Percentiles rank a stretch among this genome's conserved stretches.
Evolutionary conservation across 2,888 invertebrate genomes (phyloP).

Genomic region (Agrotis ipsilon): DNA sequence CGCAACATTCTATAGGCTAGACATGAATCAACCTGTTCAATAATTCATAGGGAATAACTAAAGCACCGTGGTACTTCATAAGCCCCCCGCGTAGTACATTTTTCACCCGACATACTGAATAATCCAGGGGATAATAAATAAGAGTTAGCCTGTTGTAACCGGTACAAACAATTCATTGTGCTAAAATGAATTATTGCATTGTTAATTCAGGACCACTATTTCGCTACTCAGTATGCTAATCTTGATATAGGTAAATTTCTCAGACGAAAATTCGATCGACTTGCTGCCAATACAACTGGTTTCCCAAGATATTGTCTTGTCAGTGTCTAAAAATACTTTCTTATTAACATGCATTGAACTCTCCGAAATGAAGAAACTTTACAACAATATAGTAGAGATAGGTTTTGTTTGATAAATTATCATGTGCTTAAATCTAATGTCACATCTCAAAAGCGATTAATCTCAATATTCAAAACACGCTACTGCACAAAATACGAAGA

Average conservation of each 20-base stretch:
- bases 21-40: slow-evolving; percentile 85
- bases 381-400: slow-evolving; percentile 14
- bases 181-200: slow-evolving; percentile 73
- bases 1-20: slow-evolving; percentile 75
- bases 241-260: slow-evolving; percentile 46
- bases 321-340: slow-evolving; percentile 43
- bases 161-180: slow-evolving; percentile 78
- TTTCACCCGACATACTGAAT: slow-evolving; percentile 83
- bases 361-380: slow-evolving; percentile 37
- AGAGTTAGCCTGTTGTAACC: slow-evolving; percentile 68
- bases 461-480: slow-evolving; percentile 45
- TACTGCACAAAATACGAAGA: slow-evolving; percentile 43
- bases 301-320: slow-evolving; percentile 31
- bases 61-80: slow-evolving; percentile 77
- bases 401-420: slow-evolving; percentile 10
- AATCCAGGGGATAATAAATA: slow-evolving; percentile 76
- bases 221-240: slow-evolving; percentile 62
- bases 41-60: slow-evolving; percentile 87
- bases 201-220: slow-evolving; percentile 67
- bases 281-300: slow-evolving; percentile 20
- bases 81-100: slow-evolving; percentile 86
- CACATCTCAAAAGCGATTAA: slow-evolving; percentile 31
- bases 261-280: slow-evolving; percentile 39
- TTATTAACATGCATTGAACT: slow-evolving; percentile 49
- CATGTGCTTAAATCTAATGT: slow-evolving; percentile 4